Conservation (phyloP, 2,113 vertebrate species). For the Oncorhynchus clarkii region DNA sequence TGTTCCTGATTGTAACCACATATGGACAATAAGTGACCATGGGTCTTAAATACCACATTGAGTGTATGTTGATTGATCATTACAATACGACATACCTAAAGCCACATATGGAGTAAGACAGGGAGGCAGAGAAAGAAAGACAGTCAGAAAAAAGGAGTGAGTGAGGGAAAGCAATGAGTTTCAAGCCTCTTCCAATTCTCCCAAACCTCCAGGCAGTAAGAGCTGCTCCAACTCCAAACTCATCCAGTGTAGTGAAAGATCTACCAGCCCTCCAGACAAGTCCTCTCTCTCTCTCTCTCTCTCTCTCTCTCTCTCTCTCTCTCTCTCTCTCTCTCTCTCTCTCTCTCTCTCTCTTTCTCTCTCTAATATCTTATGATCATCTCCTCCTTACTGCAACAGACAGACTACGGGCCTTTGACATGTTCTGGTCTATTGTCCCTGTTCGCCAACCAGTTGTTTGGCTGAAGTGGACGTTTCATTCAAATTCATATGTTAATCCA, state of each 20-base stretch:
- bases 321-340: no score
- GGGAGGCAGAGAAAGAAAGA: slow-evolving; percentile 3
- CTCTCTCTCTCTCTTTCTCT: background rate
- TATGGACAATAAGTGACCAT: background rate
- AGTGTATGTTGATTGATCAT: background rate
- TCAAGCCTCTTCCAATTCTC: slow-evolving; percentile 52
- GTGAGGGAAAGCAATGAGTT: slow-evolving; percentile 6
- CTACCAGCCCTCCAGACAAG: slow-evolving; percentile 65
- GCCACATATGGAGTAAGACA: background rate
- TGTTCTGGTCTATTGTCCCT: background rate
- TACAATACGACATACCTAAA: background rate
- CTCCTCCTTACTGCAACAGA: slow-evolving; percentile 19
- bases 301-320: no score
- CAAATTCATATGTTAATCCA: slow-evolving; percentile 25
- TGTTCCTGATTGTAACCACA: background rate
- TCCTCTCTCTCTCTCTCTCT: background rate
- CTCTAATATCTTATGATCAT: no score
- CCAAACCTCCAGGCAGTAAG: slow-evolving; percentile 56
- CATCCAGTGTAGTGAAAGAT: slow-evolving; percentile 68
- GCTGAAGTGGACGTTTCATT: slow-evolving; percentile 38
- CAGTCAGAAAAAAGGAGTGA: slow-evolving; percentile 3
- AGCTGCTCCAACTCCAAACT: slow-evolving; percentile 68
- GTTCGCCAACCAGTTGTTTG: background rate
- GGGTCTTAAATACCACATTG: background rate
- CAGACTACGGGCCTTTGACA: background rate